These are phyloP conservation scores for Tetragnatha montana DNA, from an alignment of 2,888 invertebrate species.

Conservation along the genomic window DNA sequence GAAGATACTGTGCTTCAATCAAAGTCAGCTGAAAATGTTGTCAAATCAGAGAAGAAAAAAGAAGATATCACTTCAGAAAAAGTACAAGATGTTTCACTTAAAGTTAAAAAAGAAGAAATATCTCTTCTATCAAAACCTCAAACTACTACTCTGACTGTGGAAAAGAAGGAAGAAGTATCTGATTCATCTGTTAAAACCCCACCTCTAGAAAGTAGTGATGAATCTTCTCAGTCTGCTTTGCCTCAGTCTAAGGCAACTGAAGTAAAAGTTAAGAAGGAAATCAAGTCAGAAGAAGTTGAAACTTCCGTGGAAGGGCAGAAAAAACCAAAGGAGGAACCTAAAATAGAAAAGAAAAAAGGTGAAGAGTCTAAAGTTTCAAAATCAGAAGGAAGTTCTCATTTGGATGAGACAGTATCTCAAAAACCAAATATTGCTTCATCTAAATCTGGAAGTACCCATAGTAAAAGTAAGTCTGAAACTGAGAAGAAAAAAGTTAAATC, in stretches of 20 bases:
- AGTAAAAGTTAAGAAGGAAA: slow-evolving; percentile 32
- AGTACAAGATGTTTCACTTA: neutral
- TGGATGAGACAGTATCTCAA: slow-evolving; percentile 35
- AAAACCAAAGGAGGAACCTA: slow-evolving; percentile 48
- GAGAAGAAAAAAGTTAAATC: slow-evolving; percentile 62
- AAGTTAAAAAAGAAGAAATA: slow-evolving; percentile 29
- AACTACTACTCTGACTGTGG: slow-evolving; percentile 8
- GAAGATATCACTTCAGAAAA: slow-evolving; percentile 9
- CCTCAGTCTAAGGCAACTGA: slow-evolving; percentile 60
- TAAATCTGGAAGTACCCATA: slow-evolving; percentile 21
- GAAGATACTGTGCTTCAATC: slow-evolving; percentile 4
- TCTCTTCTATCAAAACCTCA: neutral
- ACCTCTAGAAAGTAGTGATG: slow-evolving; percentile 5
- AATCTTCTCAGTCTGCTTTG: slow-evolving; percentile 7
- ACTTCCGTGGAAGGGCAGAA: slow-evolving; percentile 17
- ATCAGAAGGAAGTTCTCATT: slow-evolving; percentile 10
- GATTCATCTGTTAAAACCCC: slow-evolving; percentile 20
- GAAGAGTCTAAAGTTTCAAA: slow-evolving; percentile 29
- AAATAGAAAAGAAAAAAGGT: slow-evolving; percentile 42
- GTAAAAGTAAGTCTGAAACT: slow-evolving; percentile 52
- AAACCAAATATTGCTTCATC: slow-evolving; percentile 4
- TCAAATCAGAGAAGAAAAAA: slow-evolving; percentile 32
- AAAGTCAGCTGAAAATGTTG: slow-evolving; percentile 5
- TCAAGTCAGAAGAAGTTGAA: slow-evolving; percentile 41
- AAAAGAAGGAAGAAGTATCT: slow-evolving; percentile 36